Base-by-base conservation (phyloP, 2,888 invertebrate species). In the Thysanoteuthis rhombus region DNA sequence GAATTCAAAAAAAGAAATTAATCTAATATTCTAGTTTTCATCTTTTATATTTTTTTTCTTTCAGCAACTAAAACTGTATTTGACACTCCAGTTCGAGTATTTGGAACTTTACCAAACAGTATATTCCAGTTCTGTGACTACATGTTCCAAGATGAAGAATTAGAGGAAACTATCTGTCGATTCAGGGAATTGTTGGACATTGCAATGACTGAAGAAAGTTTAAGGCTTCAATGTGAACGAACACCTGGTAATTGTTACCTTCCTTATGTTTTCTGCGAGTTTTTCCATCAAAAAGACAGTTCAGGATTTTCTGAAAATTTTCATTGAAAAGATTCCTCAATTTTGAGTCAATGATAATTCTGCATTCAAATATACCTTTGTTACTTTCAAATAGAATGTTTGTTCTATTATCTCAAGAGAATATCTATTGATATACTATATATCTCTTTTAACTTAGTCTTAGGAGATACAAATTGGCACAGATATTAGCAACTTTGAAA, bases 61-160 rank as follows among this genome's bases (percentile, higher is more conserved):
- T 39, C 94, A 96, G 96, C 98, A 96, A 98, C 98, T 95, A 98
- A 98, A 93, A 98, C 98, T 95, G 98, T 98, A 95, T 99, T 99
- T 96, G 99, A 99, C 97, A 98, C 99, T 0, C 99, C 99, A 0
- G 98, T 99, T 90, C 97, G 99, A 94, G 98, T 99, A 1, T 97
- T 99, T 94, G 98, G 98, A 38, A 98, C 98, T n/a, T 97, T 98
- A 10, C 98, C 98, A 5, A 97, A 97, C 40, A 97, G 97, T 52
- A 97, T 97, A 94, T 97, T 99, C 91, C 98, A 98, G 94, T 98
- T 99, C 75, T 98, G 98, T 93, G 99, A 99, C 97, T 99, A 99
- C 97, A 97, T 99, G 93, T 99, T 99, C 96, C 98, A 99, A 42
- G 99, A 99, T 0, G 99, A 99, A 97, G 98, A 98, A 0, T 98